phyloP scores from a whole-genome alignment of 2,113 vertebrate species.

The Myocastor coypus region DNA sequence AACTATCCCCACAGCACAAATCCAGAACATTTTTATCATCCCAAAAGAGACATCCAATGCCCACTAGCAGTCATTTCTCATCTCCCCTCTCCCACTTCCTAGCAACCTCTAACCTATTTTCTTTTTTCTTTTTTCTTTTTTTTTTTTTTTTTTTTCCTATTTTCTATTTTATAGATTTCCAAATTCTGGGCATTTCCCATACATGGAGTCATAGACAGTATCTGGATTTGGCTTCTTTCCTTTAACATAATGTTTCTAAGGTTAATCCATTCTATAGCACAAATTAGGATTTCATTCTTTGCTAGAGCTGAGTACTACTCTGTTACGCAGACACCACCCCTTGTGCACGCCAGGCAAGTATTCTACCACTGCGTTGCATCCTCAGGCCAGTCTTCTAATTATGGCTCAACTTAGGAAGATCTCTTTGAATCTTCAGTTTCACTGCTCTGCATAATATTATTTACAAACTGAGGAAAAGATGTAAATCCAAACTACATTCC shows the following conservation, averaged over 20 bases:
- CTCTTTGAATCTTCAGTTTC: not conserved
- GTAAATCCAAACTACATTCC: not conserved
- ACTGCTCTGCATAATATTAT: not conserved
- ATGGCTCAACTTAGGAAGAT: slow-evolving; percentile 9
- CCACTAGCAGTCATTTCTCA: not conserved
- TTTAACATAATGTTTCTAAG: not conserved
- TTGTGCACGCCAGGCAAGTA: not conserved
- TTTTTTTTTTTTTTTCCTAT: too few relatives aligned
- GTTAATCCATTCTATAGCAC: not conserved
- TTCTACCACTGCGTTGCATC: not conserved
- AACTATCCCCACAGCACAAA: not conserved
- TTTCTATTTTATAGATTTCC: slow-evolving; percentile 7
- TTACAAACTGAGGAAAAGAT: not conserved
- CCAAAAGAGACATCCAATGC: not conserved
- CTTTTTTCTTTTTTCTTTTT: too few relatives aligned
- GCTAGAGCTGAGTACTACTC: not conserved
- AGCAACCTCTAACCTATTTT: slow-evolving; percentile 1
- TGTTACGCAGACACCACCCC: not conserved
- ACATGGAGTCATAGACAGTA: not conserved
- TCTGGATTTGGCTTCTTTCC: not conserved
- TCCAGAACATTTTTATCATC: slow-evolving; percentile 34
- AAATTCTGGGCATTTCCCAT: not conserved
- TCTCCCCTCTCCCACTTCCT: not conserved
- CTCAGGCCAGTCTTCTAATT: not conserved
- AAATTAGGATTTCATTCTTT: not conserved